These are phyloP conservation scores for Neotoma lepida DNA, from an alignment of 2,113 vertebrate species.

Conservation along the genomic window DNA sequence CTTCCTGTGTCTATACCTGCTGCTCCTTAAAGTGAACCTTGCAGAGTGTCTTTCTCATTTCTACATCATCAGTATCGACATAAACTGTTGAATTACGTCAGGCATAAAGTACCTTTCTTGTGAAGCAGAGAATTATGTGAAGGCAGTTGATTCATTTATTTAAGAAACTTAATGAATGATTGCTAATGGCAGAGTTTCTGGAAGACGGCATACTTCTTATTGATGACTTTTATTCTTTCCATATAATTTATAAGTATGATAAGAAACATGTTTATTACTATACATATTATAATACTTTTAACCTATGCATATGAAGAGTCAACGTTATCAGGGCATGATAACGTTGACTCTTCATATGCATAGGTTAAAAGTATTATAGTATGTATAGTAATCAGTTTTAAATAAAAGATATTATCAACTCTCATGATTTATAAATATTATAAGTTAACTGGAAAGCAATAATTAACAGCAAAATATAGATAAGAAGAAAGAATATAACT, in stretches of 20 bases:
- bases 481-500: too few relatives aligned
- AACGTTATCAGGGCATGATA: too few relatives aligned
- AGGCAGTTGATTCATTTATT: background rate
- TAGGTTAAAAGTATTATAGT: too few relatives aligned
- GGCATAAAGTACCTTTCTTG: background rate
- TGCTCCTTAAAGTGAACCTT: background rate
- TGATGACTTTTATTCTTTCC: background rate
- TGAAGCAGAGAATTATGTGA: background rate
- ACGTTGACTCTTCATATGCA: too few relatives aligned
- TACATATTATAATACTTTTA: background rate
- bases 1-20: background rate
- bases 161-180: background rate
- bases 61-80: background rate
- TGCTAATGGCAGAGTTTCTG: background rate
- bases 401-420: background rate
- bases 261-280: background rate
- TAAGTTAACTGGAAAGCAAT: background rate
- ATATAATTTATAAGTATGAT: background rate
- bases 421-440: background rate
- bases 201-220: background rate
- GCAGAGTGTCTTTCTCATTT: background rate
- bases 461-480: background rate
- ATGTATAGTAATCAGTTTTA: background rate
- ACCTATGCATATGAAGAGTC: background rate
- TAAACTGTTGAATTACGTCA: background rate